A percentile compares a stretch with the other conserved stretches of the same genome.
phyloP scores from a whole-genome alignment of 2,113 vertebrate genomes.

The Sceloporus tristichus region DNA sequence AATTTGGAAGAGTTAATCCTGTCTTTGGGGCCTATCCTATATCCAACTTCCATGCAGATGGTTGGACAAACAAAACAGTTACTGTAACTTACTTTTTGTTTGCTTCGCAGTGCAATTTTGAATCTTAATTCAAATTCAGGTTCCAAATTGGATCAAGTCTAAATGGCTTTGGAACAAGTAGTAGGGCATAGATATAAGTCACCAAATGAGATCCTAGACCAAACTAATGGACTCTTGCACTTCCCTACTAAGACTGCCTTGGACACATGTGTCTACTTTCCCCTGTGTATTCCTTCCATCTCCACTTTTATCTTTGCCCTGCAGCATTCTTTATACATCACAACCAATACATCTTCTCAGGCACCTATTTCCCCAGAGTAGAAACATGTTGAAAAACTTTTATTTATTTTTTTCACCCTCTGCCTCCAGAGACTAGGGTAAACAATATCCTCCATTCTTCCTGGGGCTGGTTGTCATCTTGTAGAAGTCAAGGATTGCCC shows the following conservation, averaged over 20 bases:
- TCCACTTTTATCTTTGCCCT: slow-evolving; percentile 24
- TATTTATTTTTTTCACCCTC: background rate
- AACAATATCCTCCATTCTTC: slow-evolving; percentile 20
- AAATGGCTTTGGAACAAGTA: too few relatives aligned
- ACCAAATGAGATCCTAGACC: too few relatives aligned
- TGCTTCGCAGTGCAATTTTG: too few relatives aligned
- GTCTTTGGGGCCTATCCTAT: too few relatives aligned
- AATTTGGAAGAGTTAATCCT: too few relatives aligned
- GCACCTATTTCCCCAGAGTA: slow-evolving; percentile 27
- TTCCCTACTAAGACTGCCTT: background rate
- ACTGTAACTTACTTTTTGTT: too few relatives aligned
- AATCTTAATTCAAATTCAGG: too few relatives aligned
- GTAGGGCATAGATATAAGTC: too few relatives aligned
- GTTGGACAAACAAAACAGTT: too few relatives aligned
- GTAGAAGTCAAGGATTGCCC: background rate
- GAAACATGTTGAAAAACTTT: slow-evolving; percentile 24
- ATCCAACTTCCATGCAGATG: too few relatives aligned
- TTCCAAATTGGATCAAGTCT: too few relatives aligned
- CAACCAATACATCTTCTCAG: slow-evolving; percentile 30
- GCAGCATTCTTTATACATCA: background rate
- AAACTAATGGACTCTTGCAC: background rate
- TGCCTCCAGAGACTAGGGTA: background rate
- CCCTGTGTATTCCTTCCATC: background rate
- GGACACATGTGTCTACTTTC: background rate
- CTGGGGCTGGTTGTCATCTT: background rate